phyloP scores from a whole-genome alignment of 2,113 vertebrate genomes.

The Eidolon helvum region DNA sequence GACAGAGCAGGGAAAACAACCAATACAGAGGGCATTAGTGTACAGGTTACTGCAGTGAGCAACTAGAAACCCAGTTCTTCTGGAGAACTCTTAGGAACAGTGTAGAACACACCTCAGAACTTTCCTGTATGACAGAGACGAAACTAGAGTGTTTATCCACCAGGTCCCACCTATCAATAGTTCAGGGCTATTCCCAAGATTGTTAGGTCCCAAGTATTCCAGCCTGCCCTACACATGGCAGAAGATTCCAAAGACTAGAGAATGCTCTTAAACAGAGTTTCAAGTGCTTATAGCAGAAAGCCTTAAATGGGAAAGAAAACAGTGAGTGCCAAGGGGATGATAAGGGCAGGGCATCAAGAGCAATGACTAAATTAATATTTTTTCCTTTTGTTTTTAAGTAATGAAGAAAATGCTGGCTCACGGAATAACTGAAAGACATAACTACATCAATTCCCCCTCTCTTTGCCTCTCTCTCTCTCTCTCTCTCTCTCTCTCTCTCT shows the following conservation, averaged over 20 bases:
- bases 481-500: too few relatives aligned
- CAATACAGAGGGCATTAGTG: not conserved
- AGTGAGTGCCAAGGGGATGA: not conserved
- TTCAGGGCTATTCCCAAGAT: not conserved
- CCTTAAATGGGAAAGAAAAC: not conserved
- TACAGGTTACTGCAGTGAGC: not conserved
- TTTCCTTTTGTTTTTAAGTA: conserved; percentile 24
- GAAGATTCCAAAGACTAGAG: not conserved
- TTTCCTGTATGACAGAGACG: not conserved
- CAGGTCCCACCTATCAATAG: not conserved
- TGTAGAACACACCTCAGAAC: not conserved
- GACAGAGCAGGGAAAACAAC: not conserved
- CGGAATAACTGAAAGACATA: not conserved
- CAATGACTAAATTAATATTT: not conserved
- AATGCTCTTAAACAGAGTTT: not conserved
- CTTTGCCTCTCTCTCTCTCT: not conserved
- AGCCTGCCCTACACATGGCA: not conserved
- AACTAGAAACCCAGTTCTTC: not conserved
- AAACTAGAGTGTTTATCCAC: not conserved
- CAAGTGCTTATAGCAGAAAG: not conserved
- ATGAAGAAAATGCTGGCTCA: not conserved
- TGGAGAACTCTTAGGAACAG: not conserved
- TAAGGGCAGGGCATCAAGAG: not conserved
- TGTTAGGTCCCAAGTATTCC: not conserved
- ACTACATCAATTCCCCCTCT: not conserved